These are phyloP conservation scores for Zaprionus davidi DNA, from an alignment of 1,140 invertebrate species.

Conservation along the genomic window DNA sequence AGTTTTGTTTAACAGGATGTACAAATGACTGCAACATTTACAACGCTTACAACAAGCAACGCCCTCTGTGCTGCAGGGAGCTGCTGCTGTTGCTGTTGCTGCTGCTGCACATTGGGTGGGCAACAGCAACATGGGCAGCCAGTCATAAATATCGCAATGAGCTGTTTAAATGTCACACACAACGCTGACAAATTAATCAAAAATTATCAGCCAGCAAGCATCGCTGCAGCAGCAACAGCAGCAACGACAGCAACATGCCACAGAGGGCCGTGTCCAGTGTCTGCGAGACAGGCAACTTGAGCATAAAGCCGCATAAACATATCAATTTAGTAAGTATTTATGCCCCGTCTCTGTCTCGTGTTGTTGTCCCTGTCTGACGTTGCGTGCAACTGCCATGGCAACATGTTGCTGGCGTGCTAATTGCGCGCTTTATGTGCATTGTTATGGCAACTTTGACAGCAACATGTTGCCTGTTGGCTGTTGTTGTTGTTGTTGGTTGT, in stretches of 20 bases:
- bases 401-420: conserved; percentile 77
- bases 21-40: conserved; percentile 73
- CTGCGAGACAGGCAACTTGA: conserved; percentile 36
- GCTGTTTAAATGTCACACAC: conserved; percentile 81
- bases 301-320: conserved; percentile 71
- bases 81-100: conserved; percentile 21
- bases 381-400: conserved; percentile 52
- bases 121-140: conserved; percentile 47
- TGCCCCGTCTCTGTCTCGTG: conserved; percentile 5
- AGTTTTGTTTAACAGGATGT: conserved; percentile 77
- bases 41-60: conserved; percentile 54
- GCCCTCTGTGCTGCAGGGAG: conserved; percentile 49
- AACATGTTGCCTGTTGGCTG: conserved; percentile 59
- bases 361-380: conserved; percentile 23
- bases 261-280: conserved; percentile 39
- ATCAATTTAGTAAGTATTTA: conserved; percentile 76
- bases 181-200: conserved; percentile 83
- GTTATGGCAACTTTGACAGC: conserved; percentile 74
- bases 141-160: conserved; percentile 82
- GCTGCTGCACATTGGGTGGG: conserved; percentile 63
- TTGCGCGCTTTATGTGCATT: conserved; percentile 74
- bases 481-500: conserved; percentile 9
- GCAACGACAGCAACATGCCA: conserved; percentile 47
- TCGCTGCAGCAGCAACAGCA: conserved; percentile 50
- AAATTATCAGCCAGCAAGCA: conserved; percentile 77